Percentiles rank a stretch among this genome's conserved stretches.
Conservation (phyloP, 2,797 vertebrate genomes). For the Orientallactaga sibirica region DNA sequence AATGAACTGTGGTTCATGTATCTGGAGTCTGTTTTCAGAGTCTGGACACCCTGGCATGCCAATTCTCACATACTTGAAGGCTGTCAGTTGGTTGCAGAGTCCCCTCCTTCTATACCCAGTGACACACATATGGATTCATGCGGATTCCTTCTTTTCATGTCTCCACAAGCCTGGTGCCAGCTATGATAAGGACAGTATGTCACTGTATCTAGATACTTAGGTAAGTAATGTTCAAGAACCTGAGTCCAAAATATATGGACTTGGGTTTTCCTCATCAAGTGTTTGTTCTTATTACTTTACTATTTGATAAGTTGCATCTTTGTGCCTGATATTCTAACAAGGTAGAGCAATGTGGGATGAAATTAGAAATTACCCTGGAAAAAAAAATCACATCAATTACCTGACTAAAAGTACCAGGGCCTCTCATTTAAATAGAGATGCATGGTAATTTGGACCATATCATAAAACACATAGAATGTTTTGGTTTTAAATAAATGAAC, state of each 20-base stretch:
- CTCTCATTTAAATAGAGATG: background rate
- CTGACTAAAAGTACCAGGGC: background rate
- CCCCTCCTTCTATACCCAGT: background rate
- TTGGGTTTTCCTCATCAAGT: background rate
- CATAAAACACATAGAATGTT: background rate
- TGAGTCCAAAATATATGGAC: background rate
- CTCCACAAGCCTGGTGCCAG: background rate
- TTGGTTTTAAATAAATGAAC: conserved; percentile 13
- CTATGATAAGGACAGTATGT: background rate
- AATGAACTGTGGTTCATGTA: too few species aligned
- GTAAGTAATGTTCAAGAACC: background rate
- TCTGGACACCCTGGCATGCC: too few species aligned
- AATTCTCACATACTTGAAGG: background rate
- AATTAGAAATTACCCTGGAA: background rate
- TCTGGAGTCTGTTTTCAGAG: too few species aligned
- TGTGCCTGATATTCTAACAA: background rate
- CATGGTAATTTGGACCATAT: background rate
- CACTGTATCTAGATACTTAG: background rate
- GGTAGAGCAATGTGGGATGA: background rate
- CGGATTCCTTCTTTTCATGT: background rate
- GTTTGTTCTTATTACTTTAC: background rate
- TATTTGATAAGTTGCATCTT: background rate
- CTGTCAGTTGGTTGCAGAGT: background rate
- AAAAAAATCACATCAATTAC: background rate
- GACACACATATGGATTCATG: background rate